Base-by-base conservation (phyloP, 2,888 invertebrate genomes). In the Nymphalis polychloros region DNA sequence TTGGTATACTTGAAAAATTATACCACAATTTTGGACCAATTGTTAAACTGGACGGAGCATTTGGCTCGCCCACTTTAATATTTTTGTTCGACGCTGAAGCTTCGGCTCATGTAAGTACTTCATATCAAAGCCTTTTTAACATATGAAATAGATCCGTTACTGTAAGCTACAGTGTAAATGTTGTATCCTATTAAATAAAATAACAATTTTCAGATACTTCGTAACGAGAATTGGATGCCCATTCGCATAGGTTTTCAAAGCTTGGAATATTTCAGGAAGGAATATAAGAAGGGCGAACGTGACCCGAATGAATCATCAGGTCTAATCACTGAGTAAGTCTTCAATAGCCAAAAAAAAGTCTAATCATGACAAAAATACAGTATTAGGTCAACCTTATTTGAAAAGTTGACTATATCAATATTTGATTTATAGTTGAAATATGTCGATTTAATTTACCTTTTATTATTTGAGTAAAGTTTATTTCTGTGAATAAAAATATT, bases 171-270 rank as follows among this genome's bases (percentile, higher is more conserved):
- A 31, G 27, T 6, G 7, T 8, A 49, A 19, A 8, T 17, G 19
- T 16, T 47, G 5, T 47, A 49, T 8, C 8, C 2, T 49, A 20
- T 41, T 20, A 17, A 16, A 57, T 48, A 17, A 48, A 63, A 52
- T 35, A 47, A 4, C 8, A 13, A 19, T 23, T 70, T 75, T 60
- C 65, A 87, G 87, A 64, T 87, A 27, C 73, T 86, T n/a, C 78
- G 86, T 10, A 78, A 78, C 53, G 87, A 87, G 77, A 84, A 86
- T 72, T 72, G 73, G 66, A 47, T 81, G 53, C 87, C 87, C 0
- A 47, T 77, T 8, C 78, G 87, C 8, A 77, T 80, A 1, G 85
- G 85, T 7, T 83, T 88, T 55, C 49, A 64, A 17, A 80, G 83
- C 4, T 73, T 87, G 13, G 80, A 80, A 41, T 81, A 88, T 72